phyloP scores from a whole-genome alignment of 2,113 vertebrate species.

The Aix galericulata region DNA sequence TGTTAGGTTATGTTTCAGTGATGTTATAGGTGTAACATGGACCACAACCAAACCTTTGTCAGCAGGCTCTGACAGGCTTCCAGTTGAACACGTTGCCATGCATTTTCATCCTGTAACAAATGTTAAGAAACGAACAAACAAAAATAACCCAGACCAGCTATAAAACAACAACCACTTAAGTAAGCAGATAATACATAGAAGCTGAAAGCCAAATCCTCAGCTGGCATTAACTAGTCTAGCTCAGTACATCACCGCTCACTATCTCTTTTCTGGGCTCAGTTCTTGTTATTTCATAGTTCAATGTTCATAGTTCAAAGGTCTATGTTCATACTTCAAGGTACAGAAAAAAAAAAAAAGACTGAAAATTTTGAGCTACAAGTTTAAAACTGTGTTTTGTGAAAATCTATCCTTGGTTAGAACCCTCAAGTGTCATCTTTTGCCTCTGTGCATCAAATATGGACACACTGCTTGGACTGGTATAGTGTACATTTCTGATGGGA shows the following conservation, averaged over 20 bases:
- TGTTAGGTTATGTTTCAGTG: not conserved
- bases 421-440: not conserved
- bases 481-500: not conserved
- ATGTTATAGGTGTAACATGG: not conserved
- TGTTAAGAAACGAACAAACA: not conserved
- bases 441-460: not conserved
- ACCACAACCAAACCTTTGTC: not conserved
- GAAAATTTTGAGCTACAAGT: not conserved
- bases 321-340: not conserved
- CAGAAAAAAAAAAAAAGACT: not conserved
- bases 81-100: not conserved
- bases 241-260: not conserved
- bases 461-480: not conserved
- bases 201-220: not conserved
- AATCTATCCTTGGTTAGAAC: not conserved
- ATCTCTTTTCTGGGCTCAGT: not conserved
- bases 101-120: not conserved
- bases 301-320: not conserved
- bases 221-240: not conserved
- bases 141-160: not conserved
- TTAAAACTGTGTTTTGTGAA: not conserved
- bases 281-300: not conserved
- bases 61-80: not conserved
- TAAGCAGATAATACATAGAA: not conserved
- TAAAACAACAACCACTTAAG: not conserved